These are phyloP conservation scores for Oreochromis niloticus DNA, from an alignment of 2,113 vertebrate genomes.

Conservation along the genomic window DNA sequence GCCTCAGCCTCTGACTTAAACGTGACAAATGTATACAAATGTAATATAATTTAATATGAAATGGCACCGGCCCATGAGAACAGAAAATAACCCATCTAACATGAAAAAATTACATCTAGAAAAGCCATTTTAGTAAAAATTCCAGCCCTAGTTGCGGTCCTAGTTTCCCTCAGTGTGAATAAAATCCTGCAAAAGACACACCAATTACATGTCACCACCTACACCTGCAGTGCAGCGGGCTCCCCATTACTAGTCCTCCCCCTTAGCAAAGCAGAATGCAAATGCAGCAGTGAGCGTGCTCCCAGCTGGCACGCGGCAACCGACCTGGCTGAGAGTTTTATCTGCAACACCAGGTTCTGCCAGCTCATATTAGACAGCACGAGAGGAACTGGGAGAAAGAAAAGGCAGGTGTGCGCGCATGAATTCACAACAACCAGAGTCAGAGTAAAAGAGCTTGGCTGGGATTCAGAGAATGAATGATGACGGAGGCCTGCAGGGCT, in stretches of 20 bases:
- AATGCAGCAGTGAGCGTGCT: background rate
- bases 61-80: background rate
- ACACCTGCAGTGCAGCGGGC: slow-evolving; percentile 23
- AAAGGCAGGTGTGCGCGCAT: background rate
- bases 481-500: background rate
- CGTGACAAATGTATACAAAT: background rate
- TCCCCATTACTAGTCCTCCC: background rate
- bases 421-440: background rate
- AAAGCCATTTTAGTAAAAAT: background rate
- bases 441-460: background rate
- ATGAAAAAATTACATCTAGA: background rate
- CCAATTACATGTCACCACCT: background rate
- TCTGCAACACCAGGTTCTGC: slow-evolving; percentile 12
- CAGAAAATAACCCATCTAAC: background rate
- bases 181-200: background rate
- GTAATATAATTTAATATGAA: background rate
- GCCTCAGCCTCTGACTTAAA: background rate
- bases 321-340: background rate
- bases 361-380: background rate
- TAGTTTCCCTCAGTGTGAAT: background rate
- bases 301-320: background rate
- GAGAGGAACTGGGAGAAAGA: background rate
- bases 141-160: background rate
- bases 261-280: background rate
- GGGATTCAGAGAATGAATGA: background rate